Conservation (phyloP, 2,113 vertebrate species). For the Eidolon helvum region DNA sequence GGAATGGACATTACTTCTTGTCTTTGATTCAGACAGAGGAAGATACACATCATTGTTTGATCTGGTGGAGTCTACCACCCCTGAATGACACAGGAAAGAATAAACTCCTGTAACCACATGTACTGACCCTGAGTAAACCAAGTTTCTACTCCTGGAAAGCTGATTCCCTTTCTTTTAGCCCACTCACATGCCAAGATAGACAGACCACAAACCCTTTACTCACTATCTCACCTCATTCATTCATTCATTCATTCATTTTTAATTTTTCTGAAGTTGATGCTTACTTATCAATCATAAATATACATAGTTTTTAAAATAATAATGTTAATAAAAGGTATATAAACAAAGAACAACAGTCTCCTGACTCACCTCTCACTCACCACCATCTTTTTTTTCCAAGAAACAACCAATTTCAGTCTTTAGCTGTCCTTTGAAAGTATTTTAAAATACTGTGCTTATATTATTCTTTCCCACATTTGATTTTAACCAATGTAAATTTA, state of each 20-base stretch:
- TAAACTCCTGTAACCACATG: not conserved
- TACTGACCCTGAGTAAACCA: not conserved
- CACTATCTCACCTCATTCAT: not conserved
- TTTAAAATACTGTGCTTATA: not conserved
- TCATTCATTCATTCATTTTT: not conserved
- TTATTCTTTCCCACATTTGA: not conserved
- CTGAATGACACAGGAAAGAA: not conserved
- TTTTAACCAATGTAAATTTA: not conserved
- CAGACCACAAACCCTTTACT: not conserved
- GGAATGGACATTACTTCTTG: not conserved
- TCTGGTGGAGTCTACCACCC: not conserved
- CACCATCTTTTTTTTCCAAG: not conserved
- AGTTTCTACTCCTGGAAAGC: not conserved
- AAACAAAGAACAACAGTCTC: not conserved
- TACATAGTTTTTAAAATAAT: not conserved
- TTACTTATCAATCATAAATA: not conserved
- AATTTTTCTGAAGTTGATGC: not conserved
- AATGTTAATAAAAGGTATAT: not conserved
- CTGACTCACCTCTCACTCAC: not conserved
- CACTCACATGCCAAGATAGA: not conserved
- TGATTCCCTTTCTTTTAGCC: not conserved
- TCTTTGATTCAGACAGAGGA: not conserved
- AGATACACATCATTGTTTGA: not conserved
- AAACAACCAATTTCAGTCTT: not conserved
- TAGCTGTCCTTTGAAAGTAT: not conserved